These are phyloP conservation scores for Fulmarus glacialis DNA, from an alignment of 2,113 vertebrate species.

Conservation along the genomic window DNA sequence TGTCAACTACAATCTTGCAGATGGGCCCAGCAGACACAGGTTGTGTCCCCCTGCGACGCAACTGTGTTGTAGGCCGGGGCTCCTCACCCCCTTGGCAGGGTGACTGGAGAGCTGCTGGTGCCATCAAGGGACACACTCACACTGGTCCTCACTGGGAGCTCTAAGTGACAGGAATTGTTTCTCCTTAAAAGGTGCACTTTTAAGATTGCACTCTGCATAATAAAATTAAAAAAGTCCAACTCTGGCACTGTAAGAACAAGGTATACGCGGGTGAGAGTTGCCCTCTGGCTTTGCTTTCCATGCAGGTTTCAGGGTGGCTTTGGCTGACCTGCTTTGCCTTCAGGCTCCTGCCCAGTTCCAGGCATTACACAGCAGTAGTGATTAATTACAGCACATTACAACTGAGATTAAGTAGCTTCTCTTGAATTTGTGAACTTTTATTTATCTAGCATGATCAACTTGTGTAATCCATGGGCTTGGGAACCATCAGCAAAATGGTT, in stretches of 20 bases:
- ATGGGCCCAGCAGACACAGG: rapidly evolving
- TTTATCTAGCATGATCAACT: neutral
- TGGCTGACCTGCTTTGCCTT: neutral
- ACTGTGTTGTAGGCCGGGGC: rapidly evolving
- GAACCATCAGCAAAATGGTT: neutral
- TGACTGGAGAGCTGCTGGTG: neutral
- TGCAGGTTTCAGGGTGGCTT: neutral
- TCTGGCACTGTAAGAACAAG: neutral
- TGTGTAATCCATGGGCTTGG: neutral
- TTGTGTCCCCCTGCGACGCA: rapidly evolving
- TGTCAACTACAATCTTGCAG: neutral
- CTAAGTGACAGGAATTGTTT: neutral
- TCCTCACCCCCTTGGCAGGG: neutral
- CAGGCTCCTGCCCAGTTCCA: neutral
- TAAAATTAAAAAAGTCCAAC: neutral
- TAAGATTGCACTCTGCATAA: neutral
- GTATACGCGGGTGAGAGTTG: neutral
- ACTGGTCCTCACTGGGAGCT: neutral
- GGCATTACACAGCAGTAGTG: neutral
- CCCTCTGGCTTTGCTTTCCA: neutral
- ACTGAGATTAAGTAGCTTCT: neutral
- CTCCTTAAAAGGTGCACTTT: neutral
- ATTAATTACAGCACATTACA: neutral
- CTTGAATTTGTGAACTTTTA: neutral
- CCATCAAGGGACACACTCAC: neutral